Evolutionary conservation across 37 sponge, comb jelly and placozoan species (phyloP), one percentile per base, ranked within the genome.

Genomic region (Axinella damicornis): DNA sequence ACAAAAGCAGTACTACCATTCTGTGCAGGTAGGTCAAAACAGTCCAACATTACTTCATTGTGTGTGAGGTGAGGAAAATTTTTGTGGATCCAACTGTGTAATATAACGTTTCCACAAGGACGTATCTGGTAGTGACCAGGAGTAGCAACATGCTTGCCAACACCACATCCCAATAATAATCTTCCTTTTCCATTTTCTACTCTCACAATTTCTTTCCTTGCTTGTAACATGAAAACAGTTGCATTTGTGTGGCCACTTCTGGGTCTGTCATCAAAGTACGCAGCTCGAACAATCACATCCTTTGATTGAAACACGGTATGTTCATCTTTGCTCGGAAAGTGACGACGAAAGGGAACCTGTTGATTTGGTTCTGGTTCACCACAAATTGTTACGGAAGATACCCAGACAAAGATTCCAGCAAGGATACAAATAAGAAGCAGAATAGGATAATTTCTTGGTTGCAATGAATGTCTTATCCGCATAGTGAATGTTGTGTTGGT

Each of bases 191-290:
- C n/a, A n/a, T n/a, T n/a, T n/a, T n/a, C n/a, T n/a, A n/a, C 17
- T 15, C 18, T 18, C 57, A 56, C 57, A 56, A 56, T 56, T 18
- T 56, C 57, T 56, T 18, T 56, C 13, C 25, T 15, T 24, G 25
- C 66, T 13, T 65, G 25, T 13, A 65, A 17, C 25, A 65, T 24
- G 25, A 65, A 65, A 12, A 65, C 66, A 17, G 66, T 25, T 17
- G 66, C 19, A n/a, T 65, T 65, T 13, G 12, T n/a, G 25, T 65
- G 66, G 15, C 66, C 66, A 12, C 25, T 22, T 24, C 66, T 19
- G 22, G 66, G 19, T n/a, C 66, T 19, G 66, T 65, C 25, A n/a
- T 65, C 66, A n/a, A 65, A 65, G 25, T 65, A 65, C 25, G 22
- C 66, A n/a, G 66, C 22, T n/a, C 66, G 22, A 17, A 65, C 25